phyloP scores from a whole-genome alignment of 53 echinoderm and acorn worm genomes.

The Echinometra lucunter region DNA sequence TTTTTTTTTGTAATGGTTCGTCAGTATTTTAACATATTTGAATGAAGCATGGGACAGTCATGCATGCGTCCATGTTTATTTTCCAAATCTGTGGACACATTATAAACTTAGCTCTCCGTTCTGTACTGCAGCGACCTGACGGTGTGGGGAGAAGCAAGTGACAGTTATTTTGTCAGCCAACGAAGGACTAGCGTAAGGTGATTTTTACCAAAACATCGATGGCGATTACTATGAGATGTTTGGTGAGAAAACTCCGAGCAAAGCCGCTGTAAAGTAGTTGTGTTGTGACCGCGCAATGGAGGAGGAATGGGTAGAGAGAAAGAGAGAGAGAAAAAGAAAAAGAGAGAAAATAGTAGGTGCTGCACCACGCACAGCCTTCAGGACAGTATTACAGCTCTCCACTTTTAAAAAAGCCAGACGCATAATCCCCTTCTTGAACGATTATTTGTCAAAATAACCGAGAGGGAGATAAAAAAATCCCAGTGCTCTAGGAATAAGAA shows the following conservation, averaged over 20 bases:
- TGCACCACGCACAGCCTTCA: slow-evolving; percentile 58
- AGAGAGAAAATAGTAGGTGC: slow-evolving; percentile 23
- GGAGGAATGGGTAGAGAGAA: not conserved
- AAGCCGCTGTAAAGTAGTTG: slow-evolving; percentile 39
- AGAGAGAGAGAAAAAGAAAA: not conserved
- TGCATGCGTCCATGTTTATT: not conserved
- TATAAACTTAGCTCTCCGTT: slow-evolving; percentile 1
- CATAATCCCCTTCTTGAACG: slow-evolving; percentile 74
- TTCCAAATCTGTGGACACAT: slow-evolving; percentile 12
- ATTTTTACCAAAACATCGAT: slow-evolving; percentile 65
- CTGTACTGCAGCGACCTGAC: not conserved
- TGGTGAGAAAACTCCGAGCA: slow-evolving; percentile 59
- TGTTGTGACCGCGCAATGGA: not conserved
- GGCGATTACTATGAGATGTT: slow-evolving; percentile 57
- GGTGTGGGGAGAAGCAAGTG: slow-evolving; percentile 41
- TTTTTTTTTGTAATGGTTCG: not conserved
- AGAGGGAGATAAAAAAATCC: slow-evolving; percentile 71
- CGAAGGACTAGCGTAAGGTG: slow-evolving; percentile 45
- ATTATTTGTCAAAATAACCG: slow-evolving; percentile 75
- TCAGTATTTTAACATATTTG: too few species aligned
- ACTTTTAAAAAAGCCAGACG: slow-evolving; percentile 63
- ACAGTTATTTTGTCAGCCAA: slow-evolving; percentile 71
- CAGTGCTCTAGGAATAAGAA: slow-evolving; percentile 65
- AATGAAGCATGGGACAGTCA: not conserved
- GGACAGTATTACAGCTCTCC: slow-evolving; percentile 70